A percentile compares a stretch with the other conserved stretches of the same genome.
Conservation (phyloP, 1,140 invertebrate species). For the Drosophila ercepeae region DNA sequence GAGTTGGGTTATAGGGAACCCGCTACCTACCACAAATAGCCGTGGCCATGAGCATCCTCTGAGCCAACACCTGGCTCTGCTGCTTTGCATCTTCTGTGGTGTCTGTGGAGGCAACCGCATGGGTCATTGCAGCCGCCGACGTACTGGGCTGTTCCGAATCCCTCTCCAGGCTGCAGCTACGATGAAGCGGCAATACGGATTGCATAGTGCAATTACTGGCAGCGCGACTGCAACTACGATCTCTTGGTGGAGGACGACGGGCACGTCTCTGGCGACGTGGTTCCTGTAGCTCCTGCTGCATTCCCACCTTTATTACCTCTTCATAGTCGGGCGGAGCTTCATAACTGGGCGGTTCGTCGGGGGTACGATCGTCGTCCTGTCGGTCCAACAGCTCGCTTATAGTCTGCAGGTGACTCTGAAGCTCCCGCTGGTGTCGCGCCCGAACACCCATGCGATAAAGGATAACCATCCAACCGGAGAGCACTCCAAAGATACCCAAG, state of each 20-base stretch:
- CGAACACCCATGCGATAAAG: conserved; percentile 87
- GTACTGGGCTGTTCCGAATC: conserved; percentile 68
- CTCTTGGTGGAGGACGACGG: conserved; percentile 39
- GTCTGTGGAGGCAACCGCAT: conserved; percentile 63
- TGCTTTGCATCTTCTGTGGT: conserved; percentile 56
- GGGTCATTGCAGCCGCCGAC: conserved; percentile 70
- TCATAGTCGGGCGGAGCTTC: conserved; percentile 90
- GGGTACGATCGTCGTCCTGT: conserved; percentile 85
- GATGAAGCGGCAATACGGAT: conserved; percentile 66
- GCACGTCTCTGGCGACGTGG: conserved; percentile 55
- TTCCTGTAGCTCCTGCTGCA: conserved; percentile 78
- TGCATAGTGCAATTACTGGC: conserved; percentile 69
- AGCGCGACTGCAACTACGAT: conserved; percentile 61
- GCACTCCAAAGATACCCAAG: conserved; percentile 87
- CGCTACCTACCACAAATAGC: conserved; percentile 73
- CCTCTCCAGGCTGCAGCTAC: conserved; percentile 54
- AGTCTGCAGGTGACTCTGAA: conserved; percentile 88
- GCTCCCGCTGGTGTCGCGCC: conserved; percentile 86
- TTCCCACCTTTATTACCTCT: conserved; percentile 87
- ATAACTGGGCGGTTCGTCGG: conserved; percentile 88
- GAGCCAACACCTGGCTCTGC: conserved; percentile 41
- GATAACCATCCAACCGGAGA: conserved; percentile 87
- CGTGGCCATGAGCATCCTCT: conserved; percentile 64
- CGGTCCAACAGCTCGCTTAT: conserved; percentile 87
- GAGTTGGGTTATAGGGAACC: background rate